Evolutionary conservation across 1,140 invertebrate genomes (phyloP).

Genomic region (Paracyclopina nana): DNA sequence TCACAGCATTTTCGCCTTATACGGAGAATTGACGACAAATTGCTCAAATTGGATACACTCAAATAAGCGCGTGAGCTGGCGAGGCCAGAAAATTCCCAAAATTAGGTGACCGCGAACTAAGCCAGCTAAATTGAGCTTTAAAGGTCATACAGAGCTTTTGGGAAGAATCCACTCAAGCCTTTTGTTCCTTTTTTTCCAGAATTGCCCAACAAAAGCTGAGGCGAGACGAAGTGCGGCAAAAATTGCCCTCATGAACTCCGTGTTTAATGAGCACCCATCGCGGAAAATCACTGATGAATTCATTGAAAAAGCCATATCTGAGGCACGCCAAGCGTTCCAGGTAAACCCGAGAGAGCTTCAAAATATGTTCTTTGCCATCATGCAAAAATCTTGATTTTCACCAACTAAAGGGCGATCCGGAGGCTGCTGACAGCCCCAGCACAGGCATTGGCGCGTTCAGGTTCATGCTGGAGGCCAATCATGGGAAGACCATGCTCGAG

Average conservation of each 20-base stretch:
- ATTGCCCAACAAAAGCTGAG: conserved; percentile 83
- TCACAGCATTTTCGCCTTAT: no score
- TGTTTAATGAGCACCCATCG: conserved; percentile 87
- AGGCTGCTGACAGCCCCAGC: conserved; percentile 38
- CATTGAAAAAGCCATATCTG: conserved; percentile 73
- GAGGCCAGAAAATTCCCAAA: no score
- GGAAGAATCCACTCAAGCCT: no score
- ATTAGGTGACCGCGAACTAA: no score
- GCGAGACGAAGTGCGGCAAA: conserved; percentile 78
- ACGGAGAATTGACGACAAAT: no score
- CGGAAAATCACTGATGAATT: conserved; percentile 79
- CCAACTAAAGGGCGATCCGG: conserved; percentile 33
- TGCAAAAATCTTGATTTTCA: no score
- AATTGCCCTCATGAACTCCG: conserved; percentile 88
- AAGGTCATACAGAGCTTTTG: no score
- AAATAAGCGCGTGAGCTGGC: no score
- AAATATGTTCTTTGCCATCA: neutral
- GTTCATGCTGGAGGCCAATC: conserved; percentile 83
- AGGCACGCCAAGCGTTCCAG: conserved; percentile 46
- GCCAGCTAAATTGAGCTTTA: no score
- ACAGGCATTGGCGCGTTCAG: conserved; percentile 79
- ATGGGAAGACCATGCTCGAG: conserved; percentile 79
- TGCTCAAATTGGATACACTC: no score
- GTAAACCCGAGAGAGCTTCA: conserved; percentile 20
- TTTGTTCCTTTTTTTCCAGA: conserved; percentile 37